Base-by-base conservation (phyloP, 2,113 vertebrate species). In the Anhinga rufa region DNA sequence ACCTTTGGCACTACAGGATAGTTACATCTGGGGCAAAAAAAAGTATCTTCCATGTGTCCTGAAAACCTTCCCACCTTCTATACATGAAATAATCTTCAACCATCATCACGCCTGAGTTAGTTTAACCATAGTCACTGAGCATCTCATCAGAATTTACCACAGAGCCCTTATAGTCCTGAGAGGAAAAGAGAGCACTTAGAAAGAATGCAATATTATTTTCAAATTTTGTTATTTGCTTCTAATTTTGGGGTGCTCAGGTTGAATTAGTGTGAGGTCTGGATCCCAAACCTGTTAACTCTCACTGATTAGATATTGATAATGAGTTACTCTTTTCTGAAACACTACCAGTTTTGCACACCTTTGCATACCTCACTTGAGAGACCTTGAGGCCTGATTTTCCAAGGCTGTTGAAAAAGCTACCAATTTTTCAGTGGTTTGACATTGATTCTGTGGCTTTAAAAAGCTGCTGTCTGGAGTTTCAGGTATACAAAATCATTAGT, bases 371-470 rank as follows among this genome's bases (percentile, higher is more conserved):
- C 46, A 51, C 60, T 36, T 52, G 40, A 57, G 66, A 85, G 62
- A 96, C 58, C 68, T 88, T 96, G 89, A 92, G 70, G 25, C 44
- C 31, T 36, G 40, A 82, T 72, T 74, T 95, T 82, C 78, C 78
- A 77, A 75, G 65, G 83, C 44, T 82, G 49, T 87, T 91, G 54
- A 25, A 91, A 91, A 90, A 89, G 29, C n/a, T 58, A 66, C 18
- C 9, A 13, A 26, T 77, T 85, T 89, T 74, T 88, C 51, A 70
- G 54, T 88, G 38, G 32, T 97, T 93, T 83, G 54, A 66, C 71
- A 94, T 95, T 74, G 95, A 92, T 88, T 93, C 66, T 95, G 94
- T 93, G 91, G 89, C 75, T 93, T 92, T 92, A 90, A 90, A 95
- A 95, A 95, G 75, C 85, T 76, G n/a, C 54, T 21, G 14, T 77